These are phyloP conservation scores for Delphinapterus leucas DNA, from an alignment of 2,113 vertebrate genomes.

Conservation along the genomic window DNA sequence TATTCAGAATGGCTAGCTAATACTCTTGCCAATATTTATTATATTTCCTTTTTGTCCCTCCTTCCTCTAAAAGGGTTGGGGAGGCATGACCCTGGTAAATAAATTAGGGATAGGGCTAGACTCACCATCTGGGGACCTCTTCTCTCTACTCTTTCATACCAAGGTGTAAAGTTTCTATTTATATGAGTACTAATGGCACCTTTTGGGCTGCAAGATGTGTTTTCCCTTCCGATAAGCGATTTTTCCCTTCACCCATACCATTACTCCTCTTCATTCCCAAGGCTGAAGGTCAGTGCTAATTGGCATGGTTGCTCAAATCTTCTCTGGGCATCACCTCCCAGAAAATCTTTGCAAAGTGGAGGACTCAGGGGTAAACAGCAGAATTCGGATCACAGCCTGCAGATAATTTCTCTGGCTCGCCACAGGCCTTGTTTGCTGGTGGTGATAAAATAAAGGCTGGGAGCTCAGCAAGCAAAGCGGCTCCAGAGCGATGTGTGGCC, in stretches of 20 bases:
- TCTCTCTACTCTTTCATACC: background rate
- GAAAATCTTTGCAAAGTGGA: conserved; percentile 33
- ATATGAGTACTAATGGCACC: background rate
- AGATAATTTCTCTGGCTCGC: conserved; percentile 14
- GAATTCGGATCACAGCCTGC: background rate
- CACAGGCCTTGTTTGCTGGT: conserved; percentile 20
- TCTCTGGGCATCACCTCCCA: background rate
- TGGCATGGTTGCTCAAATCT: background rate
- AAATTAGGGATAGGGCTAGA: background rate
- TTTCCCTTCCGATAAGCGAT: conserved; percentile 28
- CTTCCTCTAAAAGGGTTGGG: background rate
- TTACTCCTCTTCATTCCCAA: background rate
- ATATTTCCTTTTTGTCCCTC: background rate
- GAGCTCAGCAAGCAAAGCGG: conserved; percentile 3
- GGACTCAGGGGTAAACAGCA: background rate
- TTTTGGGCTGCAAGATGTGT: background rate
- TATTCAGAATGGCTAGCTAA: background rate
- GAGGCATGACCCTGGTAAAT: background rate
- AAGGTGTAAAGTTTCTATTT: conserved; percentile 5
- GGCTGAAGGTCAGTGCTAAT: conserved; percentile 60
- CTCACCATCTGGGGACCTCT: background rate
- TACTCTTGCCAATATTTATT: background rate
- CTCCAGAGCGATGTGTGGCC: background rate
- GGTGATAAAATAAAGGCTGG: conserved; percentile 33
- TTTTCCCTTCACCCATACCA: background rate